Percentiles rank a stretch among this genome's conserved stretches.
Evolutionary conservation across 2,888 invertebrate genomes (phyloP).

Genomic region (Copidosoma aretas): DNA sequence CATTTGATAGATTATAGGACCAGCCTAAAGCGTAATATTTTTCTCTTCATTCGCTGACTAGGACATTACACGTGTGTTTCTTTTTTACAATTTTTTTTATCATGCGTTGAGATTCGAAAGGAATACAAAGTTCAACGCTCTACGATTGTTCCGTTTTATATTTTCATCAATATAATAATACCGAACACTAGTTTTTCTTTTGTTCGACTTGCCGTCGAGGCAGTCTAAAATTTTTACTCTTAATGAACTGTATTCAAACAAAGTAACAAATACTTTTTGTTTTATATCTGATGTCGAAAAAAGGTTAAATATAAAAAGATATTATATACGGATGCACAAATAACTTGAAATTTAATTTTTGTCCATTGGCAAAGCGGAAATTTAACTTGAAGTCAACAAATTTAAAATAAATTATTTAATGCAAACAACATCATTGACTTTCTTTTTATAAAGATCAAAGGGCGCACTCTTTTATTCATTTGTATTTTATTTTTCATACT

Average conservation of each 20-base stretch:
- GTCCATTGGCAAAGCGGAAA: too few species aligned
- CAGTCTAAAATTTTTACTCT: background rate
- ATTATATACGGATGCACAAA: too few species aligned
- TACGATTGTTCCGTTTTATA: slow-evolving; percentile 38
- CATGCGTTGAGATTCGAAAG: slow-evolving; percentile 8
- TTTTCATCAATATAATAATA: slow-evolving; percentile 39
- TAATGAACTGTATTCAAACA: too few species aligned
- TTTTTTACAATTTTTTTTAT: slow-evolving; percentile 12
- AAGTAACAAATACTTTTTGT: too few species aligned
- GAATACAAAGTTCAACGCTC: slow-evolving; percentile 37
- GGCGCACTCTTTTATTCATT: slow-evolving; percentile 9
- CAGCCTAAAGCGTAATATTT: slow-evolving; percentile 48
- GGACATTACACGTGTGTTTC: slow-evolving; percentile 34
- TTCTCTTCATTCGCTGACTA: slow-evolving; percentile 30
- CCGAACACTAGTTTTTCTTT: slow-evolving; percentile 25
- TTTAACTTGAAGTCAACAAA: background rate
- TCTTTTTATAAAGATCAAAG: slow-evolving; percentile 9
- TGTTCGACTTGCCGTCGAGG: background rate
- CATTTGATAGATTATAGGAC: slow-evolving; percentile 47
- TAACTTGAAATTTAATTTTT: background rate
- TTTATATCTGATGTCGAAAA: too few species aligned
- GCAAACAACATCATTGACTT: too few species aligned
- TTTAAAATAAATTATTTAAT: background rate
- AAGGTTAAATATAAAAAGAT: too few species aligned
- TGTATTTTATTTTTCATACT: slow-evolving; percentile 16